Evolutionary conservation across 2,113 vertebrate species (phyloP).

Genomic region (Laterallus jamaicensis): DNA sequence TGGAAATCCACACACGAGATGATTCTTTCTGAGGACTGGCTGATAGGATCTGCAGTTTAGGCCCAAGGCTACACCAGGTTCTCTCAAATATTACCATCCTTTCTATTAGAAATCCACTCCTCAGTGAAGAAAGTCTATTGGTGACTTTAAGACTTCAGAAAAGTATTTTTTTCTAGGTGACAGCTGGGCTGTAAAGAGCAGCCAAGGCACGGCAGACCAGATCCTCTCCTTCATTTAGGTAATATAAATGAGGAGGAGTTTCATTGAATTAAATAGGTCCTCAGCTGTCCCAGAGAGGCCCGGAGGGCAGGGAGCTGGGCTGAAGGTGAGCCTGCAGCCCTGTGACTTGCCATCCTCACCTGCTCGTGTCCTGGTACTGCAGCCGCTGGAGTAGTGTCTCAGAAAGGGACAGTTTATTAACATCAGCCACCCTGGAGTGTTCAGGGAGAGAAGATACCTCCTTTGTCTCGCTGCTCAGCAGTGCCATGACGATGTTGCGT

Average conservation of each 20-base stretch:
- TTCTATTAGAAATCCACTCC: not conserved
- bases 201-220: not conserved
- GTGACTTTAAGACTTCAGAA: not conserved
- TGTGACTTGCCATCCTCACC: slow-evolving; percentile 70
- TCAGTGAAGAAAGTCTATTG: not conserved
- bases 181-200: not conserved
- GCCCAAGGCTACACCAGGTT: not conserved
- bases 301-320: not conserved
- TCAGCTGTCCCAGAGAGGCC: not conserved
- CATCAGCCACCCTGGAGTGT: slow-evolving; percentile 65
- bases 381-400: slow-evolving; percentile 85
- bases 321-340: not conserved
- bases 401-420: slow-evolving; percentile 72
- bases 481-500: slow-evolving; percentile 76
- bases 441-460: slow-evolving; percentile 60
- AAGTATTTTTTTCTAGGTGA: not conserved
- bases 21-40: not conserved
- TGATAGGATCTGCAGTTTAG: not conserved
- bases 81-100: not conserved
- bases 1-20: not conserved
- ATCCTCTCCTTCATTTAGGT: not conserved
- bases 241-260: not conserved
- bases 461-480: slow-evolving; percentile 72
- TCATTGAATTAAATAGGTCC: not conserved
- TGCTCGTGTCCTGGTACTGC: slow-evolving; percentile 85